Evolutionary conservation across 2,113 vertebrate genomes (phyloP).

Genomic region (Elephas maximus): DNA sequence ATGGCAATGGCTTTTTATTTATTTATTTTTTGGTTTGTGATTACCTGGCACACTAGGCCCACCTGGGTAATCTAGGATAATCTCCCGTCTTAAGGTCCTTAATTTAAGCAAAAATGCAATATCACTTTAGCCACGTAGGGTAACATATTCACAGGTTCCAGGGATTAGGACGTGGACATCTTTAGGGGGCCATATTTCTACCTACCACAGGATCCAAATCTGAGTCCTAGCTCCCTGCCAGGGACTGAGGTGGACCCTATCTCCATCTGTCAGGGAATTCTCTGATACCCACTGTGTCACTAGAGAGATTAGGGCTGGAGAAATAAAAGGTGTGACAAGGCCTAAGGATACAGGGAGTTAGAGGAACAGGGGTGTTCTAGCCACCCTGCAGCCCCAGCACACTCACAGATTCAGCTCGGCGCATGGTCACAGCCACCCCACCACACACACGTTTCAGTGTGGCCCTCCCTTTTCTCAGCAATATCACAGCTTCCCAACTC

Average conservation of each 20-base stretch:
- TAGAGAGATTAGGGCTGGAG: not conserved
- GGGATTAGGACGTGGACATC: not conserved
- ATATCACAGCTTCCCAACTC: not conserved
- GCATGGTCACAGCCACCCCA: not conserved
- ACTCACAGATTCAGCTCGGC: not conserved
- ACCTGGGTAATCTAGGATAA: not conserved
- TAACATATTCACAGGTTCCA: not conserved
- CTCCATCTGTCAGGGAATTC: constrained; percentile 17
- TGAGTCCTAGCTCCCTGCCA: constrained; percentile 32
- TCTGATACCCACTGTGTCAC: not conserved
- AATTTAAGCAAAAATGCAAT: constrained; percentile 54
- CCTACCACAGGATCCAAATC: constrained; percentile 26
- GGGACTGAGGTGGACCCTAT: constrained; percentile 15
- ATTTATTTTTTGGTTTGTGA: not conserved
- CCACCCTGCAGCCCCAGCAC: not conserved
- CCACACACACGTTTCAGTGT: not conserved
- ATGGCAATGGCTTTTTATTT: not conserved
- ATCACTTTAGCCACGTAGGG: not conserved
- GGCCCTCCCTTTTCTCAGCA: not conserved
- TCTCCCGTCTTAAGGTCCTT: constrained; percentile 42
- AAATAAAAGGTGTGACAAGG: not conserved
- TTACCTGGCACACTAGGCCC: not conserved
- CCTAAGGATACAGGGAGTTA: not conserved
- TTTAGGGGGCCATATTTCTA: not conserved
- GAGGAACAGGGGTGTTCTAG: not conserved